These are phyloP conservation scores for Drosophila merina DNA, from an alignment of 2,888 invertebrate species.

Conservation along the genomic window DNA sequence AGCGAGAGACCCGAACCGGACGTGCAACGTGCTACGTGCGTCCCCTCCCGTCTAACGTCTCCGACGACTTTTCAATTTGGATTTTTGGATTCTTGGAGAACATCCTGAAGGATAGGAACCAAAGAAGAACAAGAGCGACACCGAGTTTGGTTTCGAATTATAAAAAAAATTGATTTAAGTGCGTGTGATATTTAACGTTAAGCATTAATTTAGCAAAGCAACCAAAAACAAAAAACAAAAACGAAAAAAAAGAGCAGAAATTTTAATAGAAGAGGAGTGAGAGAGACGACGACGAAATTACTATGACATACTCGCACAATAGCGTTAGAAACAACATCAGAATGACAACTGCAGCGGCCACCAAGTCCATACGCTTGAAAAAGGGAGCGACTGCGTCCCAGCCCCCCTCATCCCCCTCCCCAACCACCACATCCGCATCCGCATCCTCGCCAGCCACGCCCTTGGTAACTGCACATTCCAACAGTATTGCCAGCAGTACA, in stretches of 20 bases:
- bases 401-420: slow-evolving; percentile 40
- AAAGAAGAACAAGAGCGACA: slow-evolving; percentile 27
- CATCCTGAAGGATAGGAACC: slow-evolving; percentile 28
- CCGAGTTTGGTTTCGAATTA: slow-evolving; percentile 52
- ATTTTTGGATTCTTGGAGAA: slow-evolving; percentile 33
- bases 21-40: slow-evolving; percentile 43
- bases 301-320: slow-evolving; percentile 84
- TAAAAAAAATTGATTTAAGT: slow-evolving; percentile 82
- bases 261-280: slow-evolving; percentile 56
- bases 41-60: slow-evolving; percentile 29
- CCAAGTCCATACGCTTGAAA: slow-evolving; percentile 81
- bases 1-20: slow-evolving; percentile 55
- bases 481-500: slow-evolving; percentile 84
- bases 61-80: slow-evolving; percentile 21
- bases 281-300: slow-evolving; percentile 58
- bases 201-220: slow-evolving; percentile 82
- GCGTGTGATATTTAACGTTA: slow-evolving; percentile 84
- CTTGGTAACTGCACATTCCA: slow-evolving; percentile 83
- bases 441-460: slow-evolving; percentile 68
- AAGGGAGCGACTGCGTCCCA: slow-evolving; percentile 57
- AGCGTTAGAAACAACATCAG: slow-evolving; percentile 83
- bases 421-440: slow-evolving; percentile 44
- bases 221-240: slow-evolving; percentile 58
- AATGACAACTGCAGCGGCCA: slow-evolving; percentile 82
- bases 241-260: slow-evolving; percentile 64